These are phyloP conservation scores for Monochamus alternatus DNA, from an alignment of 2,888 invertebrate species.

Conservation along the genomic window DNA sequence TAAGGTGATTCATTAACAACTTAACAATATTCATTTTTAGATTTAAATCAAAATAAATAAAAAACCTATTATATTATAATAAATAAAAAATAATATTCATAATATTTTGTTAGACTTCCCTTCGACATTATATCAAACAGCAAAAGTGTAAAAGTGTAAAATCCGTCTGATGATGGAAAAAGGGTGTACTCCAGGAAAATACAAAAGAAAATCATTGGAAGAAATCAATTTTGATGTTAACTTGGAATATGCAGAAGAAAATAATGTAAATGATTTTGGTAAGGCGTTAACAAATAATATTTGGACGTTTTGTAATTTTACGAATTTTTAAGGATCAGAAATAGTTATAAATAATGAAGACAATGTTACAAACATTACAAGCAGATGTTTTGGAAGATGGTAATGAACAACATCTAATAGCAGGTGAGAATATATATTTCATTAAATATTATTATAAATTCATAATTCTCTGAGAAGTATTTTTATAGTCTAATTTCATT, in stretches of 20 bases:
- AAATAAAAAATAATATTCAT: too few relatives aligned
- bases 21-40: too few relatives aligned
- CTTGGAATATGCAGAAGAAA: conserved; percentile 38
- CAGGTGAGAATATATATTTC: too few relatives aligned
- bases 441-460: too few relatives aligned
- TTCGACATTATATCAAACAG: conserved; percentile 55
- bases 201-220: conserved; percentile 44
- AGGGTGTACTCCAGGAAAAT: conserved; percentile 46
- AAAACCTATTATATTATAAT: too few relatives aligned
- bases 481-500: too few relatives aligned
- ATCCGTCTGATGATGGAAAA: conserved; percentile 54
- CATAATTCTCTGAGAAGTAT: too few relatives aligned
- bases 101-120: conserved; percentile 43
- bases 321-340: background rate
- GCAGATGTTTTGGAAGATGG: background rate
- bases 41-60: too few relatives aligned
- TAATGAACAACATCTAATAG: too few relatives aligned
- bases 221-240: conserved; percentile 43
- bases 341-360: background rate
- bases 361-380: background rate
- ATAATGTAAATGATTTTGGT: conserved; percentile 14
- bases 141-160: conserved; percentile 56
- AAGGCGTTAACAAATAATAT: background rate
- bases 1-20: too few relatives aligned
- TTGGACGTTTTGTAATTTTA: background rate